These are phyloP conservation scores for Hirundo rustica DNA, from an alignment of 2,797 vertebrate genomes.

Conservation along the genomic window DNA sequence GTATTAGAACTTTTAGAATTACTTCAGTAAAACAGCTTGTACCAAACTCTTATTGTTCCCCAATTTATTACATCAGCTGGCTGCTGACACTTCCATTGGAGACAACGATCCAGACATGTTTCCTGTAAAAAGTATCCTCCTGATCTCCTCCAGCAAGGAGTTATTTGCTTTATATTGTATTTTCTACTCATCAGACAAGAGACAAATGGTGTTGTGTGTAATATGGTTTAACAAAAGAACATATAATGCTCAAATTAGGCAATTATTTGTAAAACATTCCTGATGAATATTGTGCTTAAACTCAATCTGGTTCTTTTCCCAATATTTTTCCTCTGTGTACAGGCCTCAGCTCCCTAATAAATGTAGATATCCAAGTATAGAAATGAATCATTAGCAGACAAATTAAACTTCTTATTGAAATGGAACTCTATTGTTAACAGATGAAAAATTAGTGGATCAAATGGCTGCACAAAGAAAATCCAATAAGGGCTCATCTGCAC, in stretches of 20 bases:
- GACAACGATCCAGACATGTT: not conserved
- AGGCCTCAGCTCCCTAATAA: not conserved
- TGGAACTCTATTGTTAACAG: slow-evolving; percentile 15
- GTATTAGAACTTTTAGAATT: not conserved
- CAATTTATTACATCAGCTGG: not conserved
- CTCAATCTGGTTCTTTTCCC: not conserved
- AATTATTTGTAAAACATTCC: not conserved
- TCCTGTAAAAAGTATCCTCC: not conserved
- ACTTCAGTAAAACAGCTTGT: not conserved
- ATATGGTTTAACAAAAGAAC: not conserved
- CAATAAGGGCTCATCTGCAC: slow-evolving; percentile 37
- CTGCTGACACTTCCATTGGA: not conserved
- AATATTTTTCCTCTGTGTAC: not conserved
- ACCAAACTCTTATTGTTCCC: not conserved
- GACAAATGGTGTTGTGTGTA: not conserved
- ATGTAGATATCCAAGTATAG: not conserved
- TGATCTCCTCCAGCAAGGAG: not conserved
- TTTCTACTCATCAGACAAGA: not conserved
- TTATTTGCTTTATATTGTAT: not conserved
- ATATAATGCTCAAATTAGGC: not conserved
- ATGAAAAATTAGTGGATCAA: slow-evolving; percentile 36
- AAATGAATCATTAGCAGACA: slow-evolving; percentile 58
- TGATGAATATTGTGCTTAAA: slow-evolving; percentile 2
- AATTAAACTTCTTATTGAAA: slow-evolving; percentile 58
- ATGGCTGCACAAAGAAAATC: slow-evolving; percentile 25